A percentile compares a stretch with the other conserved stretches of the same genome.
Evolutionary conservation across 2,113 vertebrate species (phyloP).

Genomic region (Prionailurus bengalensis): DNA sequence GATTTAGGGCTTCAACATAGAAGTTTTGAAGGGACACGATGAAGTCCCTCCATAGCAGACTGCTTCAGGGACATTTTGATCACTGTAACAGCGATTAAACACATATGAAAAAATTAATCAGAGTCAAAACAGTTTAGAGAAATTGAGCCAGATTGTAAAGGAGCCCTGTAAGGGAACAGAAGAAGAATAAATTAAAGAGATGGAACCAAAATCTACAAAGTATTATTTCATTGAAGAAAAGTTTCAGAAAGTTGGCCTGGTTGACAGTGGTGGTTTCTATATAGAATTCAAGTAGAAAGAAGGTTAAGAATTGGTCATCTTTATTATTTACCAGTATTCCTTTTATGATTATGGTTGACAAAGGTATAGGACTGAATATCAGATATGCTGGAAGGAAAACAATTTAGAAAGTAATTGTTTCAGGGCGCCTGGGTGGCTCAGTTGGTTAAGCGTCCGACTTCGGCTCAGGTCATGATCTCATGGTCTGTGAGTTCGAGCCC

Average conservation of each 20-base stretch:
- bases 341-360: conserved; percentile 12
- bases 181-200: not conserved
- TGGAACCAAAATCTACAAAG: not conserved
- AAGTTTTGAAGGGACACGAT: not conserved
- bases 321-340: conserved; percentile 34
- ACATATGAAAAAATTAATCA: not conserved
- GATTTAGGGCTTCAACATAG: not conserved
- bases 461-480: no score
- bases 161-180: not conserved
- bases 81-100: conserved; percentile 2
- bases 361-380: not conserved
- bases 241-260: not conserved
- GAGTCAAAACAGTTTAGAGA: not conserved
- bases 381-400: conserved; percentile 1
- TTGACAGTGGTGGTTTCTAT: not conserved
- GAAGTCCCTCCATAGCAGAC: not conserved
- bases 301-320: not conserved
- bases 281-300: conserved; percentile 21
- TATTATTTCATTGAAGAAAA: not conserved
- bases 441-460: no score
- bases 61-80: conserved; percentile 54
- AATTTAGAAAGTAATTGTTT: not conserved
- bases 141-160: conserved; percentile 7
- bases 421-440: not conserved
- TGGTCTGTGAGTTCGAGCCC: no score